phyloP scores from a whole-genome alignment of 2,888 invertebrate species.

The Schizotus pectinicornis region DNA sequence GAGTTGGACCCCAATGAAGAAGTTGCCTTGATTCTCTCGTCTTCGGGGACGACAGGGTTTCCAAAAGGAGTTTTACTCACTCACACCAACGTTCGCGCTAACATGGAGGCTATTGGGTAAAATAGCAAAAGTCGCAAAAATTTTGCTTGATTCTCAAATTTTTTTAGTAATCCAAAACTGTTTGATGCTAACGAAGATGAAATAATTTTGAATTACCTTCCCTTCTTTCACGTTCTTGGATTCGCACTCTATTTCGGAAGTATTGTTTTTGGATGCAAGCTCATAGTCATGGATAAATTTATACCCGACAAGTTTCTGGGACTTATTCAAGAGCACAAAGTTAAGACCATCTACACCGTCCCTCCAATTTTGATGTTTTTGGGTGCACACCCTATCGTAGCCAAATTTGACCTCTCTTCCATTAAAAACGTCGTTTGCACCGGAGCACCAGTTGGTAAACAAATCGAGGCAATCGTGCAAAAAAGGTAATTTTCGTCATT shows the following conservation, averaged over 20 bases:
- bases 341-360: slow-evolving; percentile 14
- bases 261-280: slow-evolving; percentile 10
- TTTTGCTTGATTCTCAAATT: neutral
- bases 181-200: slow-evolving; percentile 7
- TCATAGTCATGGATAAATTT: slow-evolving; percentile 21
- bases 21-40: slow-evolving; percentile 74
- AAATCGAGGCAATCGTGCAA: slow-evolving; percentile 10
- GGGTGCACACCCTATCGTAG: slow-evolving; percentile 12
- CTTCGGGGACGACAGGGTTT: slow-evolving; percentile 83
- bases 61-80: slow-evolving; percentile 76
- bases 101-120: slow-evolving; percentile 39
- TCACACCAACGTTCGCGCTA: slow-evolving; percentile 50
- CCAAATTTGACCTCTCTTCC: slow-evolving; percentile 24
- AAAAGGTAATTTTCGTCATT: neutral
- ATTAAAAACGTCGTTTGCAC: slow-evolving; percentile 20
- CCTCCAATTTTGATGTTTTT: slow-evolving; percentile 24
- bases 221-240: slow-evolving; percentile 25
- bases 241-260: neutral
- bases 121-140: neutral
- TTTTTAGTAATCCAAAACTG: neutral
- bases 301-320: slow-evolving; percentile 16
- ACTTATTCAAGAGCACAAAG: slow-evolving; percentile 14
- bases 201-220: slow-evolving; percentile 8
- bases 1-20: slow-evolving; percentile 58
- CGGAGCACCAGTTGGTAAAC: slow-evolving; percentile 11